A percentile compares a stretch with the other conserved stretches of the same genome.
phyloP scores from a whole-genome alignment of 1,140 invertebrate species.

The Euglossa dilemma region DNA sequence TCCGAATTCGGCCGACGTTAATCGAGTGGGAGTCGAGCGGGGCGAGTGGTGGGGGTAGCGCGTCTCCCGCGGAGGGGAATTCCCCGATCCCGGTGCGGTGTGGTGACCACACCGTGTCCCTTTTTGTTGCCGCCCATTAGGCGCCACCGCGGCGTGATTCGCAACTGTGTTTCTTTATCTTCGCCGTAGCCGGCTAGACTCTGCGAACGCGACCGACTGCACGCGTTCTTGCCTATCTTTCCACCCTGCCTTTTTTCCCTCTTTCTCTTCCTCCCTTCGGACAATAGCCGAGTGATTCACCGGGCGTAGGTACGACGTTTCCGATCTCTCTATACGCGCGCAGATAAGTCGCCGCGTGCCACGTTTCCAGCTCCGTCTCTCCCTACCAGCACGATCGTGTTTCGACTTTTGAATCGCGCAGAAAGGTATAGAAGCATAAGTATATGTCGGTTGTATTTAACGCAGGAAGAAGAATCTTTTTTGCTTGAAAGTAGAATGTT shows the following conservation, averaged over 20 bases:
- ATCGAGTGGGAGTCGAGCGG: constrained; percentile 45
- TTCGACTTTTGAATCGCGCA: neutral
- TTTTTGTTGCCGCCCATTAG: constrained; percentile 82
- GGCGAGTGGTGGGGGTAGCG: constrained; percentile 40
- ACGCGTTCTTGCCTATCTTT: constrained; percentile 57
- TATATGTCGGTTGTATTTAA: neutral
- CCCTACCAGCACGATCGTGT: neutral
- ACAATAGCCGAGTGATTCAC: constrained; percentile 73
- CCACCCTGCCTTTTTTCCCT: constrained; percentile 9
- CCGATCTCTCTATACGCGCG: constrained; percentile 48
- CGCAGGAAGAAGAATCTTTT: no score
- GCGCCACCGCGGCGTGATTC: constrained; percentile 81
- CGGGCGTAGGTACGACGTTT: constrained; percentile 62
- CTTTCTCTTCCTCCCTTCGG: constrained; percentile 41
- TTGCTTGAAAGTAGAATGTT: neutral
- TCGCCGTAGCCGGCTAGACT: constrained; percentile 60
- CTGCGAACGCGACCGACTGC: constrained; percentile 50
- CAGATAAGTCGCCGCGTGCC: constrained; percentile 48
- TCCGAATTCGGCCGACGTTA: constrained; percentile 50
- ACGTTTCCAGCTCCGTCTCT: constrained; percentile 40
- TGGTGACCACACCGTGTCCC: constrained; percentile 69
- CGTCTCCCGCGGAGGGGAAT: constrained; percentile 56
- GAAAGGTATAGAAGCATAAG: neutral
- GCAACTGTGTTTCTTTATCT: constrained; percentile 81
- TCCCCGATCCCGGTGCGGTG: constrained; percentile 59